Base-by-base conservation (phyloP, 1,140 invertebrate species). In the Drosophila guanche region DNA sequence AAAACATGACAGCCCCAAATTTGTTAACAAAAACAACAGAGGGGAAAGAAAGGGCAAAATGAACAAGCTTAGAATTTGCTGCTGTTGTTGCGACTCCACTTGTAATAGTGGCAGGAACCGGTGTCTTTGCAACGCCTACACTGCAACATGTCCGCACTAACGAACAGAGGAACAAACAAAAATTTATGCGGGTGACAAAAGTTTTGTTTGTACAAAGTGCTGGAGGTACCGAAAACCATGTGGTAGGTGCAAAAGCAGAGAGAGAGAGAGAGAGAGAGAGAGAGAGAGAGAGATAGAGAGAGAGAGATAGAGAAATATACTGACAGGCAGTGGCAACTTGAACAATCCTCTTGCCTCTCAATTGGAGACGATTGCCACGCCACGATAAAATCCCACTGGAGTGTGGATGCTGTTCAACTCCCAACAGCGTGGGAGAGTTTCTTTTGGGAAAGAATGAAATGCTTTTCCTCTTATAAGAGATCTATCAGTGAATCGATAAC, bases 101-200 rank as follows among this genome's bases (percentile, higher is more conserved):
- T 59, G 67, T 46, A 41, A 55, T 66, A 67, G 67, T 69, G 66
- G 66, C 66, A 69, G 66, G 66, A 56, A 69, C 63, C 66, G 43
- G 66, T 59, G 67, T 66, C 67, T 70, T 58, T 70, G 33, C 54
- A 70, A 70, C 67, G 67, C 67, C 67, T 70, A 70, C 67, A 50
- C 41, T 70, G 67, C 67, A 46, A 8, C 55, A 43, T 70, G 67
- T 59, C 40, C 27, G 43, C 59, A 60, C 66, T 25, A 47, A 70
- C 29, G 66, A 22, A 20, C 20, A 20, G 40, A n/a, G 37, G 25
- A 45, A 48, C 20, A 55, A 22, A 46, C 7, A 66, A 65, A 68
- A 43, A 27, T 50, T 55, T 68, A 65, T 70, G 67, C 67, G 67
- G 67, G 66, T 70, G 67, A 70, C 67, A 70, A 70, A 70, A 70